Evolutionary conservation across 2,888 invertebrate species (phyloP), one percentile per base, ranked within the genome.

Genomic region (Lamellibrachia satsuma): DNA sequence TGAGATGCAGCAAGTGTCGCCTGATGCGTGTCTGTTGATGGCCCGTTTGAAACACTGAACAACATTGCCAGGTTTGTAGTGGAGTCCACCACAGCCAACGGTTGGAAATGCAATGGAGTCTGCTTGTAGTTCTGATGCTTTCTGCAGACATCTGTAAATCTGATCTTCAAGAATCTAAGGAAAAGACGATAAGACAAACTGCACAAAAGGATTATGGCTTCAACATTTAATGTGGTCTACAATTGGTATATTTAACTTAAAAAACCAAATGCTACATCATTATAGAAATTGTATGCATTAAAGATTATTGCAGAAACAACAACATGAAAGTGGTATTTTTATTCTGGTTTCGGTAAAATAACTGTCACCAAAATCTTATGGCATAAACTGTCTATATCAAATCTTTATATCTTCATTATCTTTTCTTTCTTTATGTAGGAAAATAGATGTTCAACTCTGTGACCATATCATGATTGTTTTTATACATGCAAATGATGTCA

Each of bases 61-160:
- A n/a, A 93, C 92, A 3, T 92, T 75, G 52, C 9, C 52, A n/a
- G 22, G 22, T 27, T 92, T 11, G 91, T 92, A 93, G 4, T 75
- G 22, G 15, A 93, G 92, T 90, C 52, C 92, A 11, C 93, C 93
- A 90, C 93, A 93, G 11, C 93, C 93, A 51, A 93, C 11, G 8
- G 92, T 92, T 39, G 93, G 93, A 57, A 93, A 93, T 7, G 92
- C 92, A 27, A 93, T 92, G 60, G 92, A 92, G 75, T 55, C 52
- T 52, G 52, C 52, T 15, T 90, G n/a, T 39, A 51, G 57, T 4
- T 51, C n/a, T 8, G 90, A 90, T 11, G 93, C 93, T n/a, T 52
- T 92, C 52, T 92, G 11, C 27, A 93, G 90, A 90, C 93, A 93
- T 15, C 11, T 92, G 52, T 15, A 75, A 39, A 93, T 92, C 90